Evolutionary conservation across 2,888 invertebrate genomes (phyloP), one percentile per base, ranked within the genome.

Genomic region (Philereme vetulata): DNA sequence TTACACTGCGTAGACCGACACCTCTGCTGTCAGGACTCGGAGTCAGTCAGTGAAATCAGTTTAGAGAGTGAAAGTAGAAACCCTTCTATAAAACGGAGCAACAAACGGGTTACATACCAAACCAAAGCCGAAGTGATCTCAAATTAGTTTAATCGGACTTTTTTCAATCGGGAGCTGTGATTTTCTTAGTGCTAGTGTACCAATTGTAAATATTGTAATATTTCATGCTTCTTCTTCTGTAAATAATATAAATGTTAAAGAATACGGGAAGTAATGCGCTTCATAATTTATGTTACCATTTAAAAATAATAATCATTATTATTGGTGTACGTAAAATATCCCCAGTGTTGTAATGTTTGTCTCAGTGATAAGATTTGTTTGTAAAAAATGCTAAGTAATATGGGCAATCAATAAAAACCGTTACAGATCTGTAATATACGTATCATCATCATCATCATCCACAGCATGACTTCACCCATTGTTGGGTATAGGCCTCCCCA

Each of bases 111-210:
- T 51, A 88, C 90, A 6, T 91, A 91, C 71, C 88, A 90, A 84
- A 85, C 79, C 70, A 83, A 84, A 80, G 86, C 85, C 43, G 86
- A 86, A 75, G 87, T 90, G 75, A 66, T 63, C 56, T 67, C 68
- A 56, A 65, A 65, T 56, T 74, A 72, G 56, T 72, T 71, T 77
- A 79, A 72, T 76, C 73, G 70, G 70, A 62, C 67, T 60, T 49
- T 21, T 78, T 84, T 85, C 81, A 83, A 88, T 88, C 86, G 79
- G 88, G 84, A 87, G 88, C 91, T 91, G 91, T 91, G 91, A 91
- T 90, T 88, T 86, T 86, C 77, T 84, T 80, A 78, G 85, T 81
- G 88, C 68, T 56, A 49, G 48, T 46, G 35, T 48, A 51, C 42
- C 9, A 11, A 47, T 59, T 66, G 60, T 67, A 65, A 45, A 60